phyloP scores from a whole-genome alignment of 2,888 invertebrate species.

The Imbricaverruca yamaguchii region DNA sequence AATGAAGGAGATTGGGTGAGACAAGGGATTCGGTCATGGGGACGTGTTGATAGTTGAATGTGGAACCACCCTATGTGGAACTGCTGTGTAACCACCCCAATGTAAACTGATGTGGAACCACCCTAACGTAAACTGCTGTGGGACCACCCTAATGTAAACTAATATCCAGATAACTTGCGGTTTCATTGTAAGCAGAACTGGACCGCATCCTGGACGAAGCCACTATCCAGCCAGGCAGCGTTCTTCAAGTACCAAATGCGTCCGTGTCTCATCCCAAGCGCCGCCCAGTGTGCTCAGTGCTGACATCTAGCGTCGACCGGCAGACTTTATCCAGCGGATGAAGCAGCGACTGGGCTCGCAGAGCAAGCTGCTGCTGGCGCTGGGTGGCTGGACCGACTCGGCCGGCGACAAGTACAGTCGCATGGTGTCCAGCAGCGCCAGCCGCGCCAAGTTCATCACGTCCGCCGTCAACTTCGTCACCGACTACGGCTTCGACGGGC shows the following conservation, averaged over 20 bases:
- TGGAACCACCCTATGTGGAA: too few relatives aligned
- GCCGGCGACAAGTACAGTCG: slow-evolving; percentile 78
- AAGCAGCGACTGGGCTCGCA: neutral
- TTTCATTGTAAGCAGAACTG: too few relatives aligned
- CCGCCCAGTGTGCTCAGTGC: neutral
- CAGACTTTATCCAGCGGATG: slow-evolving; percentile 13
- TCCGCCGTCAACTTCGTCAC: slow-evolving; percentile 59
- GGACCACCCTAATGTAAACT: too few relatives aligned
- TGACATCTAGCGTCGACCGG: neutral
- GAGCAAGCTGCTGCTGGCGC: slow-evolving; percentile 56
- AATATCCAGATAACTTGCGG: too few relatives aligned
- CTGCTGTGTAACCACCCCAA: too few relatives aligned
- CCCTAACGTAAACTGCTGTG: too few relatives aligned
- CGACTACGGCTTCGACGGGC: slow-evolving; percentile 69
- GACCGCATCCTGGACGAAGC: too few relatives aligned
- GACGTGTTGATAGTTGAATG: too few relatives aligned
- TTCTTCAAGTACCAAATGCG: neutral
- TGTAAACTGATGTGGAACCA: too few relatives aligned
- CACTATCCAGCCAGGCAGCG: too few relatives aligned
- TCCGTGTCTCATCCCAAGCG: neutral
- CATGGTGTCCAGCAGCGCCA: slow-evolving; percentile 55
- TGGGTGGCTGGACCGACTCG: slow-evolving; percentile 96
- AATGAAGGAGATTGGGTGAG: too few relatives aligned
- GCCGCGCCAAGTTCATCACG: slow-evolving; percentile 47
- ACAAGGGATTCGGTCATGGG: too few relatives aligned